Conservation (phyloP, 2,888 invertebrate genomes). For the Hecatera dysodea region DNA sequence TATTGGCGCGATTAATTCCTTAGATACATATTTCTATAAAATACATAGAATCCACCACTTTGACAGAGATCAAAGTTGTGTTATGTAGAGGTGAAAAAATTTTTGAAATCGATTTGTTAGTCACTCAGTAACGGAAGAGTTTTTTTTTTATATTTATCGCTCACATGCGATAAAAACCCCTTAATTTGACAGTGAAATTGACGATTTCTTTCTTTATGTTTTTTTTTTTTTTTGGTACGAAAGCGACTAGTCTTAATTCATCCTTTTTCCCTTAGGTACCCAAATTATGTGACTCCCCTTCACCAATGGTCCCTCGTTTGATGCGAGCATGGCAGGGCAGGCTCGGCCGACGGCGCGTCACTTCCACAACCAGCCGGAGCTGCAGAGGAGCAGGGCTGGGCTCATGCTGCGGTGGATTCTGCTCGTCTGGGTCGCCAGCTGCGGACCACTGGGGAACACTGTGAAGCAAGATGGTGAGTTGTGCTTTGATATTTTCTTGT, state of each 20-base stretch:
- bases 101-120: too few species aligned
- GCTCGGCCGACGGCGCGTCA: slow-evolving; percentile 84
- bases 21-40: too few species aligned
- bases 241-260: background rate
- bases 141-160: background rate
- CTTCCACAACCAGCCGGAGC: slow-evolving; percentile 88
- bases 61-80: too few species aligned
- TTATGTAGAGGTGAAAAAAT: too few species aligned
- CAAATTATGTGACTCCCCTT: slow-evolving; percentile 60
- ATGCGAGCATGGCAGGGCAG: slow-evolving; percentile 77
- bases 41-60: too few species aligned
- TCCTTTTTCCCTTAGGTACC: slow-evolving; percentile 30
- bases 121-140: too few species aligned
- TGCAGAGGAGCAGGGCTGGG: slow-evolving; percentile 79
- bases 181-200: background rate
- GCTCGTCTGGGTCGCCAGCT: slow-evolving; percentile 86
- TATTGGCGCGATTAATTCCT: too few species aligned
- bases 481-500: background rate
- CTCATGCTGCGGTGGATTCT: slow-evolving; percentile 88
- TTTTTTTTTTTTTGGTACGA: background rate
- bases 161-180: background rate
- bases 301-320: slow-evolving; percentile 71
- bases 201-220: background rate
- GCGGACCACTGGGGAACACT: slow-evolving; percentile 85
- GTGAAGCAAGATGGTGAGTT: slow-evolving; percentile 89